Evolutionary conservation across 2,888 invertebrate genomes (phyloP), one percentile per base, ranked within the genome.

Genomic region (Athalia rosae): DNA sequence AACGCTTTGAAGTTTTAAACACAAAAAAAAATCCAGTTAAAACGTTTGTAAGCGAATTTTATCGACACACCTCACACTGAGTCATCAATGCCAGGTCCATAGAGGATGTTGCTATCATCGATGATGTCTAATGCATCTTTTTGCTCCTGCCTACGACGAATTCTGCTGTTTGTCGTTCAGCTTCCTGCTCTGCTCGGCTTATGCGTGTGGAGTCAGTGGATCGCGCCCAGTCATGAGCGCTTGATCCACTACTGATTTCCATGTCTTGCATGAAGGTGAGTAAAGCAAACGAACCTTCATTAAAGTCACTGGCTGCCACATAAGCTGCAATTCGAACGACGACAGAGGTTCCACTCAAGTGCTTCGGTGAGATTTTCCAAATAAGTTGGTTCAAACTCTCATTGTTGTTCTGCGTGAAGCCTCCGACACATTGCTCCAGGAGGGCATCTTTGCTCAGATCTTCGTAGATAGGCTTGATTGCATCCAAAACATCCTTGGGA

Each of bases 41-140:
- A 66, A 66, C 64, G 48, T 66, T 66, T 48, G 8, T 66, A 47
- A 47, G 64, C 64, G n/a, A 56, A 43, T 69, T 69, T 63, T 69
- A 63, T 61, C 76, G 13, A 76, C 64, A 71, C 76, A 79, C 56
- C 74, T 76, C 63, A 80, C 79, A 77, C 73, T 62, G 66, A 77
- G 53, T 82, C 83, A 85, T 88, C 76, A 82, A 83, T 66, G 87
- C 85, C 78, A 79, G 78, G 76, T 77, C 78, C 80, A 41, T 79
- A 80, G 43, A 81, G 80, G 67, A 79, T 77, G 84, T 8, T 81
- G 83, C 78, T 84, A 76, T 79, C 79, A 77, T 82, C 80, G 13
- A 80, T 48, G 48, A 79, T 56, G 73, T 82, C 80, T 66, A 79
- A 62, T 79, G 79, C 79, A 80, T 80, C 81, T 79, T 79, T 81